Percentiles rank a stretch among this genome's conserved stretches.
Evolutionary conservation across 2,113 vertebrate species (phyloP).

Genomic region (Oenanthe oenanthe): DNA sequence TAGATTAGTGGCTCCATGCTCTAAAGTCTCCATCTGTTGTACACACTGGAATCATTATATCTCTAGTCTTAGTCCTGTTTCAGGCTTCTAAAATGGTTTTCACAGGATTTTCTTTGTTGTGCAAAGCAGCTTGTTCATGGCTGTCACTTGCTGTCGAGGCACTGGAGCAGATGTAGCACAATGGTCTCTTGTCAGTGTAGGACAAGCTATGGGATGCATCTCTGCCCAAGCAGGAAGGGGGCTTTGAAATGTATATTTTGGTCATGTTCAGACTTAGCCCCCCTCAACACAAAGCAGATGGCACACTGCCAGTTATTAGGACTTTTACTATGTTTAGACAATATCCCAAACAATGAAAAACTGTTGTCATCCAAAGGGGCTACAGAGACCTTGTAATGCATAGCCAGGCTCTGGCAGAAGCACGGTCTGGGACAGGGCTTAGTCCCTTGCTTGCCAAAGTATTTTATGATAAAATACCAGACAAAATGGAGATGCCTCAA

Average conservation of each 20-base stretch:
- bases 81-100: neutral
- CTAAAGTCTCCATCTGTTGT: slow-evolving; percentile 54
- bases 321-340: slow-evolving; percentile 47
- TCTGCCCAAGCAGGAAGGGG: neutral
- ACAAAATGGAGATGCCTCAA: neutral
- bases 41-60: slow-evolving; percentile 20
- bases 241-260: neutral
- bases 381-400: neutral
- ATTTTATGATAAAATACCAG: neutral
- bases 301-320: slow-evolving; percentile 23
- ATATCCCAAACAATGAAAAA: slow-evolving; percentile 53
- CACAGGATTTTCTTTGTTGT: slow-evolving; percentile 13
- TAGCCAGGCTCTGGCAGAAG: neutral
- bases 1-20: slow-evolving; percentile 31
- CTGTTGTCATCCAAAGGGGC: neutral
- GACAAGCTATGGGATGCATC: neutral
- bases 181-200: neutral
- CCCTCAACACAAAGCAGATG: slow-evolving; percentile 7
- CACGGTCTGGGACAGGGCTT: neutral
- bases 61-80: neutral
- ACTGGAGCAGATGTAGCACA: neutral
- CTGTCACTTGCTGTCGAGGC: neutral
- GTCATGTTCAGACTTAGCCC: neutral
- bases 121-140: neutral
- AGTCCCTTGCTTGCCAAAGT: neutral